phyloP scores from a whole-genome alignment of 1,140 invertebrate genomes.

The Cardiocondyla obscurior region DNA sequence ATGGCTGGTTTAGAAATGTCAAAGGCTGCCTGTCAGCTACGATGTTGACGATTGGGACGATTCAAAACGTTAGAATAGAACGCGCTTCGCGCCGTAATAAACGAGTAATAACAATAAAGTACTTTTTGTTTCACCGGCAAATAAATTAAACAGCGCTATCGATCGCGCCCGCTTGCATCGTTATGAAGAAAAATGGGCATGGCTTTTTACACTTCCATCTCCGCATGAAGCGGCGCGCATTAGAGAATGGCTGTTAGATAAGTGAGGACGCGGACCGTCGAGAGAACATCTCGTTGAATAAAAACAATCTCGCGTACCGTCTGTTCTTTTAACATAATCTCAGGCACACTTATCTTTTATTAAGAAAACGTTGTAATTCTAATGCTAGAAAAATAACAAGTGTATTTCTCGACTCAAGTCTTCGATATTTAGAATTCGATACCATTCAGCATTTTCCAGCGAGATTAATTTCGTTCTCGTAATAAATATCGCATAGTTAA shows the following conservation, averaged over 20 bases:
- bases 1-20: background rate
- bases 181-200: background rate
- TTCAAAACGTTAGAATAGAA: background rate
- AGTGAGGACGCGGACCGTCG: constrained; percentile 14
- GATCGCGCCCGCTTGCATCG: background rate
- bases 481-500: constrained; percentile 5
- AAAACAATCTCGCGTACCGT: constrained; percentile 11
- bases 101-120: too few species aligned
- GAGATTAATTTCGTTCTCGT: background rate
- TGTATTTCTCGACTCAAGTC: background rate
- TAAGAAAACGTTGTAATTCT: background rate
- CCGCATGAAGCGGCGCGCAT: background rate
- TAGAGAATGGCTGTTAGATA: constrained; percentile 17
- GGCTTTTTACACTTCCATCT: constrained; percentile 11
- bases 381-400: background rate
- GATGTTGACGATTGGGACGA: background rate
- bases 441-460: background rate
- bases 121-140: background rate
- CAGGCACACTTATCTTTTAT: constrained; percentile 24
- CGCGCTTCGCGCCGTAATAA: background rate
- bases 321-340: constrained; percentile 47
- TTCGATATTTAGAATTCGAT: background rate
- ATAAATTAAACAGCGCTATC: background rate
- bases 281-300: constrained; percentile 22
- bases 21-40: background rate